Base-by-base conservation (phyloP, 2,797 vertebrate species). In the Discoglossus pictus region DNA sequence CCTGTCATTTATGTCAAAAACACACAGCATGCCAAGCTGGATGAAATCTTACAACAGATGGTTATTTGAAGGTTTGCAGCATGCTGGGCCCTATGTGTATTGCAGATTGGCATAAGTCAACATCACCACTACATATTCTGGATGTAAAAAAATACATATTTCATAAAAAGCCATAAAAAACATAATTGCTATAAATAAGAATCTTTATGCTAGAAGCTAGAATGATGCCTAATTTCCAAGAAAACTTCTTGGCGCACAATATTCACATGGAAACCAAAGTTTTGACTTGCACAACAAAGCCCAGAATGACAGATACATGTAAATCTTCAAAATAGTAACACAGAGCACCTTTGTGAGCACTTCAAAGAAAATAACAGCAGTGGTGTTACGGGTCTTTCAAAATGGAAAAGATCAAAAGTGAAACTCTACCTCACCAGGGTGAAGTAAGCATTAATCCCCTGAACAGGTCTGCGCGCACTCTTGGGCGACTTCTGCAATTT, bases 281-380 rank as follows among this genome's bases (percentile, higher is more conserved):
- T 55, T 55, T 18, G 12, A 17, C 34, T 51, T 48, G 25, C 17
- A 62, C 60, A 62, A 51, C 60, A 62, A 62, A 50, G 21, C 18
- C 11, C 9, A 16, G 15, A 24, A 21, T 38, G 46, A 39, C 60
- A 51, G 46, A 27, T 27, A 40, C 21, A 56, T 17, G 17, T 56
- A n/a, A 40, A 25, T 62, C 46, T 51, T 23, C 34, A 62, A 51
- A 20, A 39, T 35, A 50, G 34, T 16, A n/a, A 40, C 34, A 62
- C 46, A 39, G 44, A 11, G 36, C 35, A 62, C 48, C 42, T 56
- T 56, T 65, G 52, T 65, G 13, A 55, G 20, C 7, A 56, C 63
- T 46, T 65, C 31, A 65, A 65, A 65, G 43, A 15, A 40, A 56
- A 54, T 34, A 64, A 34, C 52, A 38, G 25, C 5, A 39, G 10